Evolutionary conservation across 64 coral and sea anemone genomes (phyloP).

Genomic region (Dendrophyllia cribrosa): DNA sequence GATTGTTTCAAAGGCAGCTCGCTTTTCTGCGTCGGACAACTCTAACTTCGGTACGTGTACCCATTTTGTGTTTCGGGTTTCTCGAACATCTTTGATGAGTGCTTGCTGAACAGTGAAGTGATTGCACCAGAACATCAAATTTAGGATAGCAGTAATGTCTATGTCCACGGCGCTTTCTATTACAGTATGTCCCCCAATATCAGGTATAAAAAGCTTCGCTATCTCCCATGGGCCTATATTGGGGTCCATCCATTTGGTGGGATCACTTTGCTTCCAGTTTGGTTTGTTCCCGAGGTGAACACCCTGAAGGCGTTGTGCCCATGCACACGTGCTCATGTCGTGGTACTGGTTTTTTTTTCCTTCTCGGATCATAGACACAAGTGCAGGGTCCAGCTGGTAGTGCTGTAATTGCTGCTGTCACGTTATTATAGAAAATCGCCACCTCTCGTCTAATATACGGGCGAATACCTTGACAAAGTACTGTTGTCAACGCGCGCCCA

Average conservation of each 20-base stretch:
- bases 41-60: too few species aligned
- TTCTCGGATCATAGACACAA: too few species aligned
- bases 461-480: neutral
- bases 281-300: neutral
- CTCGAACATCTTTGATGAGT: too few species aligned
- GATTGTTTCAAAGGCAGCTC: too few species aligned
- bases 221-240: conserved; percentile 42
- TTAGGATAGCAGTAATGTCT: conserved; percentile 47
- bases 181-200: neutral
- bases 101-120: too few species aligned
- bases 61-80: too few species aligned
- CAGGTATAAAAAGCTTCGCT: conserved; percentile 74
- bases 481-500: too few species aligned
- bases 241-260: conserved; percentile 1
- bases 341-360: neutral
- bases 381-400: too few species aligned
- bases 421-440: too few species aligned
- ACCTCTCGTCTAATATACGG: too few species aligned
- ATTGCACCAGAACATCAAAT: neutral
- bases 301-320: neutral
- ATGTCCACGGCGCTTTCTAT: neutral
- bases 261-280: conserved; percentile 2
- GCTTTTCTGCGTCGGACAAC: too few species aligned
- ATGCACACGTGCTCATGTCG: neutral
- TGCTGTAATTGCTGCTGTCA: neutral